Base-by-base conservation (phyloP, 2,113 vertebrate genomes). In the Xiphophorus hellerii region DNA sequence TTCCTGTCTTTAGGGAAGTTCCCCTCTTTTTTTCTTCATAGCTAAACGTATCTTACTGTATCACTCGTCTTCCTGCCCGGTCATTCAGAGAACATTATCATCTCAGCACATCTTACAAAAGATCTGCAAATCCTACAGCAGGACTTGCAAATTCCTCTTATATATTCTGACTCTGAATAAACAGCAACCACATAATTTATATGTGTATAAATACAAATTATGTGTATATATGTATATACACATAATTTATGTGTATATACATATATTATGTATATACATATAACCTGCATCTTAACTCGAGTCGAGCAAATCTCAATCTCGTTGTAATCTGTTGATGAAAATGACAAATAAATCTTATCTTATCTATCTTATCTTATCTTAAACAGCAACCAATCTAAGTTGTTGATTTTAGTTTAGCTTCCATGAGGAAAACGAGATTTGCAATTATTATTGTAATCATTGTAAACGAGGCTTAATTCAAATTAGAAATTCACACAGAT, bases 1-100 rank as follows among this genome's bases (percentile, higher is more conserved):
- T 80, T 83, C 51, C 44, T 69, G 72, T 69, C 58, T 71, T 78
- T 37, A 44, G 76, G 66, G 73, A 87, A 78, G 69, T 71, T 77
- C 67, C 70, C 66, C 27, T 66, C 44, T 74, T 37, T 84, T 25
- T 87, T 76, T 69, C 10, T 37, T 62, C 48, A 48, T 13, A 5
- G 1, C 62, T 73, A 67, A 33, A 60, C 31, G n/a, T 25, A 5
- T 13, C 9, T 61, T 4, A 5, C n/a, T 54, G 17, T 70, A 35
- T 77, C 44, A 28, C 27, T 31, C 30, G 9, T 66, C 66, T 66
- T 74, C 14, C 12, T 20, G 14, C 54, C 20, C 0, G 65, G 44
- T 66, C 37, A 62, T 31, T 51, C 1, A 12, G 6, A 58, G 54
- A 42, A 48, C 4, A 12, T 58, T 61, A 22, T 62, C 17, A 25